Conservation (phyloP, 2,888 invertebrate species). For the Muschampia plurimacula region DNA sequence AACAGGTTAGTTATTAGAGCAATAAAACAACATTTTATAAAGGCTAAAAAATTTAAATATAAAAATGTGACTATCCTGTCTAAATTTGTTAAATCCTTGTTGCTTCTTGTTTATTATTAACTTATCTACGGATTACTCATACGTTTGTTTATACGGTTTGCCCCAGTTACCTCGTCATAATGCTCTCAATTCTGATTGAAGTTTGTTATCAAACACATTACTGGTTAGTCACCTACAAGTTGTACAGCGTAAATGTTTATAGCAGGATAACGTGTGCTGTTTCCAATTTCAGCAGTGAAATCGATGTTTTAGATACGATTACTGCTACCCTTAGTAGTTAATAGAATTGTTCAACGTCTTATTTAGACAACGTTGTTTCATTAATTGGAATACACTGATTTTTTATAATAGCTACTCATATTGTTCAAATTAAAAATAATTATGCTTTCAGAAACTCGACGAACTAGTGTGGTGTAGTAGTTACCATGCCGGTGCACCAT, state of each 20-base stretch:
- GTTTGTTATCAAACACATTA: conserved; percentile 7
- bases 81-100: neutral
- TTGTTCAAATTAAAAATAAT: no score
- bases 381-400: no score
- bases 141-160: neutral
- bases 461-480: no score
- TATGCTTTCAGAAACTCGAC: no score
- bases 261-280: neutral
- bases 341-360: neutral
- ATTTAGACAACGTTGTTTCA: neutral
- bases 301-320: neutral
- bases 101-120: neutral
- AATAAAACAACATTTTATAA: neutral
- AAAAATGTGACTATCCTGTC: neutral
- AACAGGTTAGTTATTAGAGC: no score
- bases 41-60: neutral
- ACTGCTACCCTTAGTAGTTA: neutral
- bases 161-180: neutral
- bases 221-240: neutral
- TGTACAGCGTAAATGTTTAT: neutral
- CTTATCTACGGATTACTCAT: neutral
- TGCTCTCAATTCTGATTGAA: neutral
- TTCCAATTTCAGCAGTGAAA: neutral
- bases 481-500: no score
- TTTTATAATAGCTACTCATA: no score